Evolutionary conservation across 2,113 vertebrate species (phyloP), one percentile per base, ranked within the genome.

Genomic region (Dicaeum eximium): DNA sequence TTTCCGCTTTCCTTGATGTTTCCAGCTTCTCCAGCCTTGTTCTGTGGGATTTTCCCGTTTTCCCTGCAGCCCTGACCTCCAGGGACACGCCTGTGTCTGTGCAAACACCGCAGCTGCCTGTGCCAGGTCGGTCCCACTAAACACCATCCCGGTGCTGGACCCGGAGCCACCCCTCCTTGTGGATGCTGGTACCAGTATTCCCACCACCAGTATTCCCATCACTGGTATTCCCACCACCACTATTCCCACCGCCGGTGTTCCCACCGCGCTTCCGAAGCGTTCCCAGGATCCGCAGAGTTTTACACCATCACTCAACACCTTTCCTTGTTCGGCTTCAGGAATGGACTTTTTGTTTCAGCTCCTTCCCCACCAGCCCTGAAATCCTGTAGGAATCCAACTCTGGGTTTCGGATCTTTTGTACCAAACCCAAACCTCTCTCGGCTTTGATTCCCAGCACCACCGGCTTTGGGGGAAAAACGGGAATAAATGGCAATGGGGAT

Each of bases 101-200:
- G 42, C 42, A 4, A n/a, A 15, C 0, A 3, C 33, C 0, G 7
- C n/a, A 50, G 42, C 70, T 69, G 58, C 75, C 30, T 0, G 2
- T 9, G 47, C 65, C 3, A 1, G 10, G 18, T 27, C 0, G 1
- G 28, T 53, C 15, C 54, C 64, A 9, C 40, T 31, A 0, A 35
- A 11, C 0, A 1, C 35, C n/a, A 2, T 17, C 61, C 44, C 1
- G 9, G n/a, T 3, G 13, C 58, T 13, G 45, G 38, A 15, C 20
- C 37, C 0, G 6, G 18, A 38, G 50, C 65, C 0, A 0, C 35
- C 0, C 10, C 30, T 79, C 37, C 53, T 22, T 7, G 5, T 33
- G 11, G 48, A 8, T 16, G 13, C 44, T 0, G 10, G 38, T 31
- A 13, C 33, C 4, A 0, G 3, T 23, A 1, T 35, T 13, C 27